Percentiles rank a stretch among this genome's conserved stretches.
phyloP scores from a whole-genome alignment of 2,797 vertebrate species.

The Amphiprion clarkii region DNA sequence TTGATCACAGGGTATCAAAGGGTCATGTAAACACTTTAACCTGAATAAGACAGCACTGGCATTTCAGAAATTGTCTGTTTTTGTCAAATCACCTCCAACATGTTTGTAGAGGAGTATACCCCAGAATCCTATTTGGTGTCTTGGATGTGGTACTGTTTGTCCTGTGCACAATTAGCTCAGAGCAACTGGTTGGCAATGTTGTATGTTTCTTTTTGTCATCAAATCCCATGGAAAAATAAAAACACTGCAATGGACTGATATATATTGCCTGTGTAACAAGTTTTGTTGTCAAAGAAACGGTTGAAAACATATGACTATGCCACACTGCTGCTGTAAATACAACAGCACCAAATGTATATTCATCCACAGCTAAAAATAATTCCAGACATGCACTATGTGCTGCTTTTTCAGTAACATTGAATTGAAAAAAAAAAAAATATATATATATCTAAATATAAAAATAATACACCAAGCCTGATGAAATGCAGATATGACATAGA shows the following conservation, averaged over 20 bases:
- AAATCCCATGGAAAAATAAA: not conserved
- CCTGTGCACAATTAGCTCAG: not conserved
- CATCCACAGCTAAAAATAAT: not conserved
- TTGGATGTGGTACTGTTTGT: not conserved
- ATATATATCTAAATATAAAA: too few relatives aligned
- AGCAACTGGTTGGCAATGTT: not conserved
- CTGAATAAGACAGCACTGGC: conserved; percentile 18
- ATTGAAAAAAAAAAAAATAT: not conserved
- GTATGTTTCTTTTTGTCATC: not conserved
- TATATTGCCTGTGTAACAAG: not conserved
- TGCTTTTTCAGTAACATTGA: not conserved
- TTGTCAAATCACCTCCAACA: conserved; percentile 19
- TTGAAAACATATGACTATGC: not conserved
- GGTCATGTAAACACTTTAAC: conserved; percentile 61
- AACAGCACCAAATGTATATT: not conserved
- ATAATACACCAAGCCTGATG: too few relatives aligned
- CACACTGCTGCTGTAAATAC: not conserved
- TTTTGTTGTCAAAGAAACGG: not conserved
- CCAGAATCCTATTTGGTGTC: not conserved
- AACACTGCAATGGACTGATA: not conserved
- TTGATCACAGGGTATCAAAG: conserved; percentile 58
- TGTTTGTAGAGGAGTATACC: not conserved
- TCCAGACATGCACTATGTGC: not conserved
- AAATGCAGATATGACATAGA: too few relatives aligned
- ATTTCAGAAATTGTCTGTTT: conserved; percentile 13